Percentiles rank a stretch among this genome's conserved stretches.
Evolutionary conservation across 53 echinoderm and acorn worm species (phyloP).

Genomic region (Holothuria leucospilota): DNA sequence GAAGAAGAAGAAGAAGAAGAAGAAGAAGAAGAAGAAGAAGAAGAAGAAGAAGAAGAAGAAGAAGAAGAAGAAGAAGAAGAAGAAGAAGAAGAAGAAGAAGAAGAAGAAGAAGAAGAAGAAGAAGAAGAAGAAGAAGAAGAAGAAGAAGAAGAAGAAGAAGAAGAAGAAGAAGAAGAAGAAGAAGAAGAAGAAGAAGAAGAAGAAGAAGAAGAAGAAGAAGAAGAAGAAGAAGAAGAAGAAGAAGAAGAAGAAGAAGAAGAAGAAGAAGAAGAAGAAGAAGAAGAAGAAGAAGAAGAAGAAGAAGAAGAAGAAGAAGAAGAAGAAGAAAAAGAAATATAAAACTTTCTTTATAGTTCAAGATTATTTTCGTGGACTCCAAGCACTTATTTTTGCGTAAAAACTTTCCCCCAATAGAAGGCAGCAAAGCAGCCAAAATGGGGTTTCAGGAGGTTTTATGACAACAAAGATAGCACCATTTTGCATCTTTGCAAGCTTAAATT

Average conservation of each 20-base stretch:
- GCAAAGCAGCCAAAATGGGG: too few species aligned
- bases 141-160: conserved; percentile 12
- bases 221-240: background rate
- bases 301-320: conserved; percentile 3
- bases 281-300: background rate
- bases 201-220: conserved; percentile 12
- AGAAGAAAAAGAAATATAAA: conserved; percentile 2
- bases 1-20: background rate
- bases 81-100: background rate
- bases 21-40: background rate
- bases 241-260: conserved; percentile 13
- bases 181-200: background rate
- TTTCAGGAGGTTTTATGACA: too few species aligned
- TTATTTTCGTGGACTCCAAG: too few species aligned
- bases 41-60: background rate
- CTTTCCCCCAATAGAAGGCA: too few species aligned
- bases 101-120: background rate
- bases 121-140: background rate
- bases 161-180: conserved; percentile 7
- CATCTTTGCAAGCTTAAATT: too few species aligned
- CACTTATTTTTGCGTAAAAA: too few species aligned
- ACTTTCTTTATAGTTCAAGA: too few species aligned
- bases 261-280: conserved; percentile 21
- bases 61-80: background rate
- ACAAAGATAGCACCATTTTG: too few species aligned